Percentiles rank a stretch among this genome's conserved stretches.
Evolutionary conservation across 2,888 invertebrate species (phyloP).

Genomic region (Hydroisotoma schaefferi): DNA sequence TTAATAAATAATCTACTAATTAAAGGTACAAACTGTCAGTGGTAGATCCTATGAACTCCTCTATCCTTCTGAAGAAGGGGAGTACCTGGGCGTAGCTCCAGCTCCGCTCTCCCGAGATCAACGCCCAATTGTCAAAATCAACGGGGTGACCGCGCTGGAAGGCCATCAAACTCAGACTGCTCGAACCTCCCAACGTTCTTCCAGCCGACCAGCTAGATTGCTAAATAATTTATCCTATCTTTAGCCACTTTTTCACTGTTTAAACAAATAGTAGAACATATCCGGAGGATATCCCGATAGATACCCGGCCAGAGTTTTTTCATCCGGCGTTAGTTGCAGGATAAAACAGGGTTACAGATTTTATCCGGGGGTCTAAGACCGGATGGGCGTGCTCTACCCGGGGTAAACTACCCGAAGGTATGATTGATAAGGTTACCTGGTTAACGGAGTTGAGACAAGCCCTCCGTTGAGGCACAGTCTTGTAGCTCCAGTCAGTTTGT

Average conservation of each 20-base stretch:
- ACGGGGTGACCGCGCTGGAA: slow-evolving; percentile 21
- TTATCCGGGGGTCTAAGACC: too few relatives aligned
- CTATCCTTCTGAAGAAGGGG: slow-evolving; percentile 18
- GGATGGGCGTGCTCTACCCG: too few relatives aligned
- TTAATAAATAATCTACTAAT: too few relatives aligned
- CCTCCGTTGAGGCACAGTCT: slow-evolving; percentile 23
- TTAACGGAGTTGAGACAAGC: slow-evolving; percentile 28
- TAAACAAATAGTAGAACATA: too few relatives aligned
- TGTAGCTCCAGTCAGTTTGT: slow-evolving; percentile 26
- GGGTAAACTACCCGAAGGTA: too few relatives aligned
- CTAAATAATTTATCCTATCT: too few relatives aligned
- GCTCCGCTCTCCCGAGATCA: slow-evolving; percentile 13
- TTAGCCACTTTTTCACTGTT: too few relatives aligned
- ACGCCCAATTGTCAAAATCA: slow-evolving; percentile 33
- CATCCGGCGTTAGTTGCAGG: too few relatives aligned
- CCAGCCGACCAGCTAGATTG: not conserved
- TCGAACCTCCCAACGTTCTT: slow-evolving; percentile 23
- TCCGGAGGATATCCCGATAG: too few relatives aligned
- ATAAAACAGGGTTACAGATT: too few relatives aligned
- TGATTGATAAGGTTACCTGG: too few relatives aligned
- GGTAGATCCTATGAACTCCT: slow-evolving; percentile 5
- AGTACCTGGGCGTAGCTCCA: slow-evolving; percentile 30
- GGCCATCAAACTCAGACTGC: slow-evolving; percentile 29
- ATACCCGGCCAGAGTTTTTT: too few relatives aligned
- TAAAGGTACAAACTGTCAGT: slow-evolving; percentile 2